A percentile compares a stretch with the other conserved stretches of the same genome.
These are phyloP conservation scores for Karalla daura DNA, from an alignment of 2,797 vertebrate genomes.

Conservation along the genomic window DNA sequence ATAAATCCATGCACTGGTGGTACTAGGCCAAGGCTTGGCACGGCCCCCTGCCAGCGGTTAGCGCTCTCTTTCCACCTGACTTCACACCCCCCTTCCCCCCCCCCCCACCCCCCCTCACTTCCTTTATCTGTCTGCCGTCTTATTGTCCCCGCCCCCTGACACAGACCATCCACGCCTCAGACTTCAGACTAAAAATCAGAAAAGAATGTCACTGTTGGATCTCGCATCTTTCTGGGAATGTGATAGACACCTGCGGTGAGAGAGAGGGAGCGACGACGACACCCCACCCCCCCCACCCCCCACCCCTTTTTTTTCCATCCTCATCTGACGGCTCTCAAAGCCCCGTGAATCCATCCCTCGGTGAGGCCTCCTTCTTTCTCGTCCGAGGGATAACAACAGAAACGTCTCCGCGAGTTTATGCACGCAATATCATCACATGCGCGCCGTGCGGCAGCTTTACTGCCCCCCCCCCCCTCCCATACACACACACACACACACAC, in stretches of 20 bases:
- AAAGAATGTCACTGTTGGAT: too few relatives aligned
- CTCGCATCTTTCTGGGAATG: too few relatives aligned
- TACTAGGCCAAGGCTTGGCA: conserved; percentile 47
- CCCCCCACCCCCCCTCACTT: conserved; percentile 45
- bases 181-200: too few relatives aligned
- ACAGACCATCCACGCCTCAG: conserved; percentile 30
- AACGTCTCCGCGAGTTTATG: conserved; percentile 49
- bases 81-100: conserved; percentile 41
- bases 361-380: background rate
- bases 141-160: conserved; percentile 29
- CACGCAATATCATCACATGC: conserved; percentile 23
- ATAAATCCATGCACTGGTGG: conserved; percentile 65
- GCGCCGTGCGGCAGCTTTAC: conserved; percentile 64
- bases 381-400: conserved; percentile 25
- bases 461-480: too few relatives aligned
- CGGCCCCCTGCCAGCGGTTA: conserved; percentile 49
- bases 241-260: too few relatives aligned
- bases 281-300: background rate
- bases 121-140: conserved; percentile 33
- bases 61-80: conserved; percentile 67
- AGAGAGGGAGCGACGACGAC: too few relatives aligned
- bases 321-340: too few relatives aligned
- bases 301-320: too few relatives aligned
- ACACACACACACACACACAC: too few relatives aligned
- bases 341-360: too few relatives aligned